Percentiles rank a stretch among this genome's conserved stretches.
phyloP scores from a whole-genome alignment of 2,888 invertebrate genomes.

The Amphiduros pacificus region DNA sequence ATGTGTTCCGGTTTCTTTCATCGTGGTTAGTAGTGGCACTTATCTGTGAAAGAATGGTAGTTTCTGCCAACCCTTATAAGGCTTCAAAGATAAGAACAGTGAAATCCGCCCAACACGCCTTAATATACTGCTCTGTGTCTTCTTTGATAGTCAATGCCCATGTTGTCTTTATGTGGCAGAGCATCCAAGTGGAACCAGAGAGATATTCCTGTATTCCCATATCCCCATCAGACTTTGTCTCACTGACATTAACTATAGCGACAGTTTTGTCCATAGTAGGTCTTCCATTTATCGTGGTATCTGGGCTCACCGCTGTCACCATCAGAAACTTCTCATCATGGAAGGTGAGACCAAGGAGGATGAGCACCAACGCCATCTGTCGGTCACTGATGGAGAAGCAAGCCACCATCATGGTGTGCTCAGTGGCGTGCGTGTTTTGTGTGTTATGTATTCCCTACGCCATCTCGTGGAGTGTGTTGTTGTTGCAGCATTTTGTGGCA shows the following conservation, averaged over 20 bases:
- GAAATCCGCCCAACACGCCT: neutral
- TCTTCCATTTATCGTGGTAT: conserved; percentile 7
- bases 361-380: neutral
- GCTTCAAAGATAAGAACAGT: neutral
- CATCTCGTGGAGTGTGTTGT: conserved; percentile 7
- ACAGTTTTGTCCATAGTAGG: conserved; percentile 8
- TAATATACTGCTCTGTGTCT: conserved; percentile 6
- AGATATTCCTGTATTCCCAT: conserved; percentile 3
- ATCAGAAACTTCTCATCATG: conserved; percentile 7
- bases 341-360: conserved; percentile 6
- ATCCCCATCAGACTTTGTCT: neutral
- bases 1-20: conserved; percentile 11
- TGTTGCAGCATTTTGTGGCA: conserved; percentile 10
- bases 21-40: conserved; percentile 15
- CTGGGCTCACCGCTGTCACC: neutral
- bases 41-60: conserved; percentile 1
- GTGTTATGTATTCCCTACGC: conserved; percentile 11
- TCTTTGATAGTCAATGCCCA: conserved; percentile 10
- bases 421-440: neutral
- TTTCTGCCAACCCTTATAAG: conserved; percentile 10
- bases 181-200: neutral
- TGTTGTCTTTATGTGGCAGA: conserved; percentile 10
- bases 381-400: conserved; percentile 6
- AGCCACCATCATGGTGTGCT: conserved; percentile 9
- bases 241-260: conserved; percentile 5